Evolutionary conservation across 2,797 vertebrate genomes (phyloP).

Genomic region (Tenualosa thibaudeaui): DNA sequence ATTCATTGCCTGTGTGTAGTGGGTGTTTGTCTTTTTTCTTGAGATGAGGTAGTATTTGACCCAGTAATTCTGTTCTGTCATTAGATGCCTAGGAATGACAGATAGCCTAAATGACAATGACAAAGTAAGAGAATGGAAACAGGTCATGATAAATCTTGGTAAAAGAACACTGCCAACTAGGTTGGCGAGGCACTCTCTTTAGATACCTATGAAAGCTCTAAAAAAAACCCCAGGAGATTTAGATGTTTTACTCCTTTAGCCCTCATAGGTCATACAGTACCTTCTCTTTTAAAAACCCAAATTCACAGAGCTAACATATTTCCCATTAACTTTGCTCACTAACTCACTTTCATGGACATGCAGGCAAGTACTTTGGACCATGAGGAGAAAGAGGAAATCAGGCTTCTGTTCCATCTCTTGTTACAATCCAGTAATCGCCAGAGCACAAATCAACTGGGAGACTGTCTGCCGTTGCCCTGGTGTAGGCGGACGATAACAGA

Average conservation of each 20-base stretch:
- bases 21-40: background rate
- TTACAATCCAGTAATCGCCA: conserved; percentile 39
- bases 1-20: background rate
- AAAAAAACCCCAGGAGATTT: background rate
- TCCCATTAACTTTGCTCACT: conserved; percentile 7
- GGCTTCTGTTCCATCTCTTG: conserved; percentile 52
- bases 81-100: background rate
- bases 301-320: background rate
- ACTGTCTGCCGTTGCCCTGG: conserved; percentile 45
- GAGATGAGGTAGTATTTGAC: background rate
- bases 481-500: conserved; percentile 68
- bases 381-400: conserved; percentile 70
- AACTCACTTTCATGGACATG: background rate
- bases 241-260: background rate
- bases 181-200: conserved; percentile 40
- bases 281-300: background rate
- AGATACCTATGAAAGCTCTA: conserved; percentile 41
- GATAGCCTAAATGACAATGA: background rate
- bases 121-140: background rate
- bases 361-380: conserved; percentile 34
- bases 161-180: conserved; percentile 6
- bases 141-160: background rate
- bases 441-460: conserved; percentile 47
- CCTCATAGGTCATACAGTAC: background rate
- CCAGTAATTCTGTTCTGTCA: conserved; percentile 8